Percentiles rank a stretch among this genome's conserved stretches.
These are phyloP conservation scores for Gymnarchus niloticus DNA, from an alignment of 2,113 vertebrate species.

Conservation along the genomic window DNA sequence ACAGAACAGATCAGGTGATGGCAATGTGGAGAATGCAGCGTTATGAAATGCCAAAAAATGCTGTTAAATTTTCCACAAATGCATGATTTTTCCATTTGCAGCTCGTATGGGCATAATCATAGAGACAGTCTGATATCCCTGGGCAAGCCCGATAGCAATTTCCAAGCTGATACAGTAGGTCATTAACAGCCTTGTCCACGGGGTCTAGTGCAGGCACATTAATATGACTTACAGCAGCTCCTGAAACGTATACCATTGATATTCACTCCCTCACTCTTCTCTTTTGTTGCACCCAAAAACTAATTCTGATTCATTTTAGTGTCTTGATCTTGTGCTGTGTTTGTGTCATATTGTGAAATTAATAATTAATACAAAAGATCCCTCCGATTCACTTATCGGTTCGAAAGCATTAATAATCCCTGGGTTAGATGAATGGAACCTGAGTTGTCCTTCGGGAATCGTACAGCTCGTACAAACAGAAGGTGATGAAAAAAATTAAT, in stretches of 20 bases:
- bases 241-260: constrained; percentile 37
- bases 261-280: constrained; percentile 33
- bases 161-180: constrained; percentile 38
- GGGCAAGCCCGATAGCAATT: constrained; percentile 42
- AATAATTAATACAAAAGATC: constrained; percentile 56
- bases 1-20: background rate
- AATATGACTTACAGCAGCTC: constrained; percentile 23
- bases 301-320: constrained; percentile 55
- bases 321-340: constrained; percentile 49
- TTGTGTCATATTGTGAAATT: constrained; percentile 51
- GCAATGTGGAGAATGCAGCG: background rate
- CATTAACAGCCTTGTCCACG: constrained; percentile 38
- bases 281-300: constrained; percentile 36
- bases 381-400: constrained; percentile 58
- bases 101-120: background rate
- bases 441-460: constrained; percentile 21
- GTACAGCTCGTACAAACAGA: constrained; percentile 13
- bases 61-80: constrained; percentile 27
- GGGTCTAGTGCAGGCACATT: constrained; percentile 28
- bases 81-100: constrained; percentile 18
- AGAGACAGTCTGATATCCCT: constrained; percentile 30
- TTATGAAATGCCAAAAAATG: constrained; percentile 10
- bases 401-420: constrained; percentile 55
- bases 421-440: constrained; percentile 13
- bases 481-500: constrained; percentile 47